phyloP scores from a whole-genome alignment of 2,113 vertebrate species.

The Phyllostomus hastatus region DNA sequence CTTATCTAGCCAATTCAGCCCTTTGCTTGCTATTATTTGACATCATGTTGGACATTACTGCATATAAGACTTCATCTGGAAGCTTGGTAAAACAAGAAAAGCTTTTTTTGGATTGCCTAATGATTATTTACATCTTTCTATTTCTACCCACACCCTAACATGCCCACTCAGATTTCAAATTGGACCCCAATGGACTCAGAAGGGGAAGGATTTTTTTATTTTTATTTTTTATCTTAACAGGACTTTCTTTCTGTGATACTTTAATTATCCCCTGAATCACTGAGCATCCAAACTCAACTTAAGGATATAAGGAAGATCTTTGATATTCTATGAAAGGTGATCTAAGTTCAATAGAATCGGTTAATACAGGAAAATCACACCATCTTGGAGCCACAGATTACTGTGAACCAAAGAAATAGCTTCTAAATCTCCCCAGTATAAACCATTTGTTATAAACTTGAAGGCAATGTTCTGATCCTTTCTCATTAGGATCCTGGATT shows the following conservation, averaged over 20 bases:
- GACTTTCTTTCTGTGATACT: background rate
- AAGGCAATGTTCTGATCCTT: conserved; percentile 54
- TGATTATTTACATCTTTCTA: background rate
- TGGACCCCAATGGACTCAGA: background rate
- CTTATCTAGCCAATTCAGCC: background rate
- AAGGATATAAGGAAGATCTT: background rate
- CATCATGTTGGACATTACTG: background rate
- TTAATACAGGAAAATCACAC: background rate
- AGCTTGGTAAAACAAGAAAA: background rate
- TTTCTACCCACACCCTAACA: background rate
- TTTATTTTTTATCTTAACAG: background rate
- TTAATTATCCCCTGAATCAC: background rate
- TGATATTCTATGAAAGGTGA: background rate
- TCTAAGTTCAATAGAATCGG: background rate
- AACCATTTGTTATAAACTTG: background rate
- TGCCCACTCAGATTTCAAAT: background rate
- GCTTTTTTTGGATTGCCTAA: background rate
- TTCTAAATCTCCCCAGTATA: background rate
- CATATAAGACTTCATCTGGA: background rate
- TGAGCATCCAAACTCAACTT: background rate
- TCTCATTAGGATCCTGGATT: conserved; percentile 16
- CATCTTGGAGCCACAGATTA: background rate
- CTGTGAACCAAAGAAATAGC: background rate
- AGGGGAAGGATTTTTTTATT: background rate
- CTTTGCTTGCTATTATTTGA: background rate